These are phyloP conservation scores for Pagetopsis macropterus DNA, from an alignment of 2,797 vertebrate genomes.

Conservation along the genomic window DNA sequence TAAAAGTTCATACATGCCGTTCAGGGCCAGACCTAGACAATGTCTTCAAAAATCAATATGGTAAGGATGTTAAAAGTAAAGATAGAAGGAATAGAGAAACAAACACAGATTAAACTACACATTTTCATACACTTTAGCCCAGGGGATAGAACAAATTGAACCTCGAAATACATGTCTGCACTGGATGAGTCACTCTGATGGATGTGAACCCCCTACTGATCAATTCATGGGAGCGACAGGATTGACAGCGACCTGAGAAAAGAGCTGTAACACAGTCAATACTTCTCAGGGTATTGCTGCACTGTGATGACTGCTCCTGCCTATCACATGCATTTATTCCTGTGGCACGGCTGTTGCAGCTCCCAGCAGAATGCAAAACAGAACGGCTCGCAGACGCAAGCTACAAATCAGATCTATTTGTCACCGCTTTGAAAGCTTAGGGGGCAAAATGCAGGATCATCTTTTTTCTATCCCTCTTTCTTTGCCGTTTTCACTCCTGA, in stretches of 20 bases:
- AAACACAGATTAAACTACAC: constrained; percentile 34
- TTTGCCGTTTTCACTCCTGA: constrained; percentile 69
- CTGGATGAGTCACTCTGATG: constrained; percentile 64
- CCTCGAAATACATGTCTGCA: constrained; percentile 50
- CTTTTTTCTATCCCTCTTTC: constrained; percentile 67
- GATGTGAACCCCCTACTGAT: constrained; percentile 63
- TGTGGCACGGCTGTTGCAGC: constrained; percentile 36
- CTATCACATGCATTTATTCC: constrained; percentile 71
- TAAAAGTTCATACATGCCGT: constrained; percentile 9
- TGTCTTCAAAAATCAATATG: constrained; percentile 6
- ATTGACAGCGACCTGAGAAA: constrained; percentile 69
- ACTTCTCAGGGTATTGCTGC: constrained; percentile 54
- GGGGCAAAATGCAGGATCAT: constrained; percentile 75
- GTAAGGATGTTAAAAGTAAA: constrained; percentile 16
- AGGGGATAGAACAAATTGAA: constrained; percentile 50
- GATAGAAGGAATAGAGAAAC: constrained; percentile 20
- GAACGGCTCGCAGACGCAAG: constrained; percentile 45
- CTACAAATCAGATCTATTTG: constrained; percentile 67
- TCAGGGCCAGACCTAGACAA: background rate
- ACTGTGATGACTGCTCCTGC: constrained; percentile 47
- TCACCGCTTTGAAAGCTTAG: constrained; percentile 68
- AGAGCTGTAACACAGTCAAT: constrained; percentile 63
- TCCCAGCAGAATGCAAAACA: constrained; percentile 70
- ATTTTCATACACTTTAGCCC: constrained; percentile 31
- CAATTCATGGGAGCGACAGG: constrained; percentile 60